Base-by-base conservation (phyloP, 2,113 vertebrate species). In the Cervus canadensis region DNA sequence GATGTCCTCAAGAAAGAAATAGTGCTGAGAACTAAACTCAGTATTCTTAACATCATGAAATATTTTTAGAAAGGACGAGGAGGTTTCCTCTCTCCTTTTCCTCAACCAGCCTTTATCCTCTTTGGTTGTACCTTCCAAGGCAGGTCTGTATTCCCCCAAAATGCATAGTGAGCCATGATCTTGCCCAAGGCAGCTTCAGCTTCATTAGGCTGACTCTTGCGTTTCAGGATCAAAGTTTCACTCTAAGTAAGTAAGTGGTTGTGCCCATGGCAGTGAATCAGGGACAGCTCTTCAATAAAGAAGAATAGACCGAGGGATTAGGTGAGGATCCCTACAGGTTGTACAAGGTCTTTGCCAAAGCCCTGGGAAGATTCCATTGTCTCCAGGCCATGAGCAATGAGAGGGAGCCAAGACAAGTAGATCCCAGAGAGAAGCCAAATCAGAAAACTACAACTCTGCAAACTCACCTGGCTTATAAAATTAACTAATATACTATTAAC, bases 141-240 rank as follows among this genome's bases (percentile, higher is more conserved):
- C 48, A 95, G 25, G 36, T 81, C 64, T 86, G 36, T 67, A 52
- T 87, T 89, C 84, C 57, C 84, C 28, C 48, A 33, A 60, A 71
- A 30, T 71, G 33, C 36, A 40, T 9, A 13, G 84, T 25, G 71
- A 87, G 45, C 43, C 30, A 21, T 33, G 28, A 71, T 50, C 71
- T 12, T 86, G 54, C 89, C 83, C 84, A 64, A 17, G 89, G n/a
- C 67, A 87, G 30, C 57, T 57, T 62, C 12, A 28, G 54, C 28
- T 60, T 93, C 87, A 15, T 23, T 45, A 89, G 21, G 19, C 36
- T 76, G 87, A 45, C 57, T 30, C 87, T 79, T 21, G 6, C 16
- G 2, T 40, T 74, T 83, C 54, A 40, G 28, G 91, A 96, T 94
- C 95, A 90, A 96, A 95, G 95, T 89, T 86, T 93, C 87, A 28